Conservation (phyloP, 1,140 invertebrate genomes). For the Oedothorax gibbosus region DNA sequence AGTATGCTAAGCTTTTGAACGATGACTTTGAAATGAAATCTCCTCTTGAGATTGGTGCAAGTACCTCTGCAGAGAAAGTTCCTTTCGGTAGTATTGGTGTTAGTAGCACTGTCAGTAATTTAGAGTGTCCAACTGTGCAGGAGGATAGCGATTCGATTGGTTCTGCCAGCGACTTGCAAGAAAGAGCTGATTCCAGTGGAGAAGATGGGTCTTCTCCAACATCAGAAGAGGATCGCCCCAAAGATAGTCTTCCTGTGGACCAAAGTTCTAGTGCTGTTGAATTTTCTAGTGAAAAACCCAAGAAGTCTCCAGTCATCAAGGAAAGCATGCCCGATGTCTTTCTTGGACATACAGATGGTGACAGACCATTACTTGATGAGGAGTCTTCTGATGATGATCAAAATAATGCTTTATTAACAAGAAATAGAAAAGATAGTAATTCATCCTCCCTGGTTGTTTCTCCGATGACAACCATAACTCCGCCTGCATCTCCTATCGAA, state of each 20-base stretch:
- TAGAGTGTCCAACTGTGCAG: constrained; percentile 34
- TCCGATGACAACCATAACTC: constrained; percentile 37
- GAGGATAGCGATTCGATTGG: constrained; percentile 78
- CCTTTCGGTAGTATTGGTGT: constrained; percentile 21
- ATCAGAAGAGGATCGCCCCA: constrained; percentile 30
- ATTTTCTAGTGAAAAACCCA: constrained; percentile 17
- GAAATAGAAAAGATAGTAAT: constrained; percentile 25
- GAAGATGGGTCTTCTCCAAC: constrained; percentile 70
- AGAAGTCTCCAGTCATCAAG: constrained; percentile 50
- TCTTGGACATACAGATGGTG: constrained; percentile 83
- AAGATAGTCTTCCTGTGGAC: constrained; percentile 36
- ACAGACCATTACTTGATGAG: constrained; percentile 81
- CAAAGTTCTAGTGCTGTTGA: constrained; percentile 2
- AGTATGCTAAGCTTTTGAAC: constrained; percentile 78
- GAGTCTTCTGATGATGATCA: constrained; percentile 72
- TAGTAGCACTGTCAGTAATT: constrained; percentile 9
- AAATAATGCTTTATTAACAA: constrained; percentile 32
- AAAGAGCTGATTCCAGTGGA: constrained; percentile 67
- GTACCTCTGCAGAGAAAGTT: constrained; percentile 35
- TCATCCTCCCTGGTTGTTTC: constrained; percentile 35
- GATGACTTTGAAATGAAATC: constrained; percentile 69
- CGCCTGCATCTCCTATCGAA: constrained; percentile 33
- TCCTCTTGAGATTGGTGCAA: constrained; percentile 20
- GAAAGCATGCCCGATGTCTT: constrained; percentile 69
- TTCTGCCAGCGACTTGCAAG: constrained; percentile 79